Evolutionary conservation across 2,888 invertebrate species (phyloP).

Genomic region (Clanis bilineata): DNA sequence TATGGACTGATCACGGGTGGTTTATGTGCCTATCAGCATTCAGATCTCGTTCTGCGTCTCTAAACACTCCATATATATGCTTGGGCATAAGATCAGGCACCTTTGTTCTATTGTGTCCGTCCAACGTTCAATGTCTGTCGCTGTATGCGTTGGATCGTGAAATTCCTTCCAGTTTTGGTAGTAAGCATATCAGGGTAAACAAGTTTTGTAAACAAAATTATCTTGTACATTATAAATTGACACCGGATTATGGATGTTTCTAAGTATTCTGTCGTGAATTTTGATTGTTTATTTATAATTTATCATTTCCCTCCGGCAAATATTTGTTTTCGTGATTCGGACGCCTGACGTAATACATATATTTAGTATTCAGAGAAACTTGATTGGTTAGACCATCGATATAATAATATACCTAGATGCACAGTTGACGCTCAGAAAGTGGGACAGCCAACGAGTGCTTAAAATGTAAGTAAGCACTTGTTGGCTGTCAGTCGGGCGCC

Average conservation of each 20-base stretch:
- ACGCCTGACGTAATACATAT: neutral
- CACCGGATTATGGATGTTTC: neutral
- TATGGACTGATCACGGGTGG: slow-evolving; percentile 31
- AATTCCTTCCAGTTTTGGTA: neutral
- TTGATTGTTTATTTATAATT: neutral
- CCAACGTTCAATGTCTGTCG: slow-evolving; percentile 16
- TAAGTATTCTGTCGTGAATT: neutral
- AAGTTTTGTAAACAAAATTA: neutral
- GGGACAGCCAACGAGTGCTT: too few relatives aligned
- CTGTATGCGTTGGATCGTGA: neutral
- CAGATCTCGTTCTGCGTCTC: slow-evolving; percentile 37
- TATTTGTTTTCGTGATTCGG: neutral
- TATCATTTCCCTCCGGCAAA: neutral
- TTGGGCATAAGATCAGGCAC: slow-evolving; percentile 33
- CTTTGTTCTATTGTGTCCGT: slow-evolving; percentile 41
- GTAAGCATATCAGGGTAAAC: neutral
- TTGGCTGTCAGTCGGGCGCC: too few relatives aligned
- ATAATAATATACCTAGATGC: too few relatives aligned
- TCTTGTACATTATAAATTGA: neutral
- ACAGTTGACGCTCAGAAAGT: too few relatives aligned
- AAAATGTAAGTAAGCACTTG: too few relatives aligned
- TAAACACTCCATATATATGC: slow-evolving; percentile 63
- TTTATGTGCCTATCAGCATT: slow-evolving; percentile 47
- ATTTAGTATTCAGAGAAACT: neutral
- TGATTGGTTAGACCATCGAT: neutral